A percentile compares a stretch with the other conserved stretches of the same genome.
phyloP scores from a whole-genome alignment of 2,888 invertebrate species.

The Drosophila ezoana region DNA sequence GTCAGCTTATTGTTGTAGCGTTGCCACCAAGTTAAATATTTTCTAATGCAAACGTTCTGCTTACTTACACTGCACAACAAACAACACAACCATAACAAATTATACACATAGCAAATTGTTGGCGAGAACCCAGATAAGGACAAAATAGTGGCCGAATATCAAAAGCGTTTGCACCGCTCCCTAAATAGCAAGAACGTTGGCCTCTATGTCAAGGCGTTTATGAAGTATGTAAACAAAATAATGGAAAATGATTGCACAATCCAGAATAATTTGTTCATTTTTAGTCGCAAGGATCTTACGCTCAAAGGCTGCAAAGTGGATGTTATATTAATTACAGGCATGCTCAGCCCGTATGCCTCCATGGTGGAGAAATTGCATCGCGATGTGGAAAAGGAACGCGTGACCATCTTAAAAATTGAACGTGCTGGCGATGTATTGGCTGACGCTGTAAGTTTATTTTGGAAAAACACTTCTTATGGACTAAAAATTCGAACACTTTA shows the following conservation, averaged over 20 bases:
- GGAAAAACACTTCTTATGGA: background rate
- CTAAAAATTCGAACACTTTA: background rate
- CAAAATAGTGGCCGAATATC: conserved; percentile 90
- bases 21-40: conserved; percentile 3
- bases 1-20: conserved; percentile 13
- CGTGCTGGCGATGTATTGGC: conserved; percentile 94
- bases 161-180: conserved; percentile 90
- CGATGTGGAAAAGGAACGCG: conserved; percentile 92
- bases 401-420: conserved; percentile 93
- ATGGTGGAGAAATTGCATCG: conserved; percentile 92
- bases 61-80: conserved; percentile 45
- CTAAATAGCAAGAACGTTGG: conserved; percentile 93
- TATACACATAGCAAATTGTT: conserved; percentile 86
- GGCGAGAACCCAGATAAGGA: conserved; percentile 89
- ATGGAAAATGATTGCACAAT: background rate
- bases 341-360: conserved; percentile 91
- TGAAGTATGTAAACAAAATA: conserved; percentile 87
- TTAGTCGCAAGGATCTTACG: conserved; percentile 90
- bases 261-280: conserved; percentile 3
- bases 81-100: conserved; percentile 35
- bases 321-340: conserved; percentile 92
- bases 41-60: conserved; percentile 45
- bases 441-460: conserved; percentile 89
- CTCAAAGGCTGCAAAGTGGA: conserved; percentile 91
- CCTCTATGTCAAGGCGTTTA: conserved; percentile 92